Percentiles rank a stretch among this genome's conserved stretches.
Conservation (phyloP, 2,888 invertebrate genomes). For the Nineta flava region DNA sequence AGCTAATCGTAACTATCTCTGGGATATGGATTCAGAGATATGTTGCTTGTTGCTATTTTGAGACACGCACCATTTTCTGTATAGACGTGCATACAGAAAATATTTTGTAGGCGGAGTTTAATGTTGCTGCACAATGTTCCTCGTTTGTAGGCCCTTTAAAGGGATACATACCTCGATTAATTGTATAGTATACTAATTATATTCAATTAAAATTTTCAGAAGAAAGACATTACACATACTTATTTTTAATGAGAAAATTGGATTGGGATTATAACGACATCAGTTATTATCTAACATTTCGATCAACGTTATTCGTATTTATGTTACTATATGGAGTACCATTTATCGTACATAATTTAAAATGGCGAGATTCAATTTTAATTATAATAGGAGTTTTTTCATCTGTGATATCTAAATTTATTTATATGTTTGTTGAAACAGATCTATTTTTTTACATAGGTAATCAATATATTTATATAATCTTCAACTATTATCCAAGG, state of each 20-base stretch:
- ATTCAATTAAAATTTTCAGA: slow-evolving; percentile 34
- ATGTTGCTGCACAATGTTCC: too few species aligned
- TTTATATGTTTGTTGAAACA: slow-evolving; percentile 28
- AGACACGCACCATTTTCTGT: too few species aligned
- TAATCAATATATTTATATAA: background rate
- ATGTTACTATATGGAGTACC: slow-evolving; percentile 56
- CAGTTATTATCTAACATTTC: slow-evolving; percentile 58
- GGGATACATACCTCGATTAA: too few species aligned
- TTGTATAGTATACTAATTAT: too few species aligned
- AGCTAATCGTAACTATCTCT: too few species aligned
- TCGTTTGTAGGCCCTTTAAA: too few species aligned
- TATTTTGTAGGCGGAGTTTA: too few species aligned
- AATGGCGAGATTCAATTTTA: slow-evolving; percentile 55
- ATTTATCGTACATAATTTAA: slow-evolving; percentile 47
- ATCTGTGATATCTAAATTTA: slow-evolving; percentile 49
- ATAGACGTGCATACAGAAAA: too few species aligned
- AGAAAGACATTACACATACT: slow-evolving; percentile 56
- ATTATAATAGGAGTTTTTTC: slow-evolving; percentile 54
- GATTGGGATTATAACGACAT: slow-evolving; percentile 51
- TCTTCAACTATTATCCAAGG: too few species aligned
- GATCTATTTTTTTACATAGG: slow-evolving; percentile 4
- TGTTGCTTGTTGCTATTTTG: too few species aligned
- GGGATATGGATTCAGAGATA: too few species aligned
- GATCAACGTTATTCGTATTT: slow-evolving; percentile 53
- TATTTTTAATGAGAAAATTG: slow-evolving; percentile 58